Evolutionary conservation across 2,797 vertebrate genomes (phyloP).

Genomic region (Orestias chungarensis): DNA sequence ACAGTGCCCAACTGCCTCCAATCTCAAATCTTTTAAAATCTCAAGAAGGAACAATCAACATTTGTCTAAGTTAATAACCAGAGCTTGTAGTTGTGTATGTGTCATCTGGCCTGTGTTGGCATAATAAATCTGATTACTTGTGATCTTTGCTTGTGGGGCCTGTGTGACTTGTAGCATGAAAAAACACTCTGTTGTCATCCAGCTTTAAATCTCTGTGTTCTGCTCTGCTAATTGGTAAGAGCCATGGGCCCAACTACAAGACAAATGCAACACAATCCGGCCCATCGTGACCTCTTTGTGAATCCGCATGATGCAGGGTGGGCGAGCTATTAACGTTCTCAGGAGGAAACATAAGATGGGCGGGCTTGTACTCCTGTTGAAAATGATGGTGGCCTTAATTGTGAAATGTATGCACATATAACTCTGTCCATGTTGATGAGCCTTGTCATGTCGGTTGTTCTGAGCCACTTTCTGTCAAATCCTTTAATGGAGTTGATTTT

Average conservation of each 20-base stretch:
- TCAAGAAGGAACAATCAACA: conserved; percentile 3
- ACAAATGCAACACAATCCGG: conserved; percentile 56
- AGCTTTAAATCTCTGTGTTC: conserved; percentile 76
- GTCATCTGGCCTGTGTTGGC: conserved; percentile 57
- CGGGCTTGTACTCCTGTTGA: conserved; percentile 28
- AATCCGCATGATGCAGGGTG: conserved; percentile 19
- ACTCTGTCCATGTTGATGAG: conserved; percentile 21
- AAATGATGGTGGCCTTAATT: conserved; percentile 55
- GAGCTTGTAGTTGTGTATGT: conserved; percentile 34
- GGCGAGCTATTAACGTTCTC: conserved; percentile 61
- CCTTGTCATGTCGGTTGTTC: conserved; percentile 40
- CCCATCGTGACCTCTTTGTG: conserved; percentile 53
- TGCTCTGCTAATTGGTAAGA: conserved; percentile 77
- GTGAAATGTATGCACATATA: conserved; percentile 48
- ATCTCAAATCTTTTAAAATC: neutral
- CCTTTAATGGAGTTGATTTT: conserved; percentile 34
- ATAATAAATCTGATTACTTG: conserved; percentile 73
- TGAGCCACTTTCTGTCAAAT: conserved; percentile 46
- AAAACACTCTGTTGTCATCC: conserved; percentile 72
- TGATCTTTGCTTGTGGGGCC: conserved; percentile 72
- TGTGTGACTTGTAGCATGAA: conserved; percentile 66
- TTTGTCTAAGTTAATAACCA: neutral
- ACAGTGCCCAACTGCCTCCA: neutral
- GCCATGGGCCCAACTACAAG: conserved; percentile 67
- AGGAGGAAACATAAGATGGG: conserved; percentile 42